Base-by-base conservation (phyloP, 2,888 invertebrate species). In the Branchellion lobata region DNA sequence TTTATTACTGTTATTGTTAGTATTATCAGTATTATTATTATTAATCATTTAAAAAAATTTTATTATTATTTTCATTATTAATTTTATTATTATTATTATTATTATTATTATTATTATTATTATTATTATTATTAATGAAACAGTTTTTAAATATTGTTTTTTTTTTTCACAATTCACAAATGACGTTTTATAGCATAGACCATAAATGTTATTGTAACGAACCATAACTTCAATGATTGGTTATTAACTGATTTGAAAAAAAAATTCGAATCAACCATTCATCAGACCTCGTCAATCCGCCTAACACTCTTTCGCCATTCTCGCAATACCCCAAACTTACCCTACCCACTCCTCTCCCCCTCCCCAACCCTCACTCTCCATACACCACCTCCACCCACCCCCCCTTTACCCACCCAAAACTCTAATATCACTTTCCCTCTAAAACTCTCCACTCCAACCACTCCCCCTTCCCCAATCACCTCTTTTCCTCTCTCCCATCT, bases 401-500 rank as follows among this genome's bases (percentile, higher is more conserved):
- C 34, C 1, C 34, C 74, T 27, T 34, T 29, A 21, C 0, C 74
- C 47, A 24, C 0, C 47, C n/a, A 40, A 2, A 53, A 27, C 29
- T 24, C n/a, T n/a, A n/a, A n/a, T n/a, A n/a, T n/a, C n/a, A n/a
- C 21, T 21, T 34, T 33, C n/a, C 2, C 0, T n/a, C 8, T 21
- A 24, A 34, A 71, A 18, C n/a, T 18, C 24, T 27, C 27, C 14
- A n/a, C 34, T 34, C 11, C 21, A 2, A 29, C 8, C 14, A n/a
- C 34, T 34, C 11, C 21, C n/a, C n/a, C n/a, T n/a, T n/a, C n/a
- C 1, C 40, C n/a, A 57, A 8, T 8, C 24, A 24, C 61, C 61
- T 34, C 47, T 18, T 29, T 29, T 14, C 40, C 11, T 68, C 8
- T 81, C 80, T 87, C 86, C 83, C 86, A 89, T 71, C 89, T 85